phyloP scores from a whole-genome alignment of 1,140 invertebrate species.

The Andricus grossulariae region DNA sequence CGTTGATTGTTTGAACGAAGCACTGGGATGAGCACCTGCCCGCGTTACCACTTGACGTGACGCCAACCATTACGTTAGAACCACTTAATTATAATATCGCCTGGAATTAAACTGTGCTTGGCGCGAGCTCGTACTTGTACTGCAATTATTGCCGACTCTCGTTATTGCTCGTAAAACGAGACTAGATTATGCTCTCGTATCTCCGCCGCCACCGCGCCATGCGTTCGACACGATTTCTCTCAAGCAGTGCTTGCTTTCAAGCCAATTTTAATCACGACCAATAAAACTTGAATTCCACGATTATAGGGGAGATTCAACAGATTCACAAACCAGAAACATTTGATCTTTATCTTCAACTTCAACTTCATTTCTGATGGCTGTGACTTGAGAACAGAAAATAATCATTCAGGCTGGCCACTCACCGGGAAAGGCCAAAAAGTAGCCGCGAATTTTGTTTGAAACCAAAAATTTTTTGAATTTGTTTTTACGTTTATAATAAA shows the following conservation, averaged over 20 bases:
- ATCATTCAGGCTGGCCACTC: too few species aligned
- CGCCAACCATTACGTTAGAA: conserved; percentile 73
- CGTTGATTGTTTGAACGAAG: conserved; percentile 72
- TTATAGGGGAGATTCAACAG: conserved; percentile 18
- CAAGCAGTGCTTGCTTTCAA: not conserved
- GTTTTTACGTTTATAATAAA: too few species aligned
- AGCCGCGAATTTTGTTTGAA: too few species aligned
- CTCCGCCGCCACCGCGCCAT: not conserved
- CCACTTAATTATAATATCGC: conserved; percentile 76
- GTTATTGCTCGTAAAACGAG: conserved; percentile 66
- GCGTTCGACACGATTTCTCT: conserved; percentile 25
- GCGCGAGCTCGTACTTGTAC: conserved; percentile 73
- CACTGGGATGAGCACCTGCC: conserved; percentile 66
- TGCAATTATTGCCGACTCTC: conserved; percentile 68
- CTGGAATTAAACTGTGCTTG: conserved; percentile 73
- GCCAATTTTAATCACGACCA: conserved; percentile 29
- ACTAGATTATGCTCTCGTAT: conserved; percentile 53
- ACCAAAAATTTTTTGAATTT: too few species aligned
- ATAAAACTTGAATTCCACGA: conserved; percentile 7
- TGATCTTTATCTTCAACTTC: not conserved
- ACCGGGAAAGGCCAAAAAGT: too few species aligned
- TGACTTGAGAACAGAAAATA: too few species aligned
- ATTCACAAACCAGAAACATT: not conserved
- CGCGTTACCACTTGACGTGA: conserved; percentile 72
- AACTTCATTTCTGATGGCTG: not conserved